Evolutionary conservation across 1,140 invertebrate genomes (phyloP).

Genomic region (Anthonomus grandis): DNA sequence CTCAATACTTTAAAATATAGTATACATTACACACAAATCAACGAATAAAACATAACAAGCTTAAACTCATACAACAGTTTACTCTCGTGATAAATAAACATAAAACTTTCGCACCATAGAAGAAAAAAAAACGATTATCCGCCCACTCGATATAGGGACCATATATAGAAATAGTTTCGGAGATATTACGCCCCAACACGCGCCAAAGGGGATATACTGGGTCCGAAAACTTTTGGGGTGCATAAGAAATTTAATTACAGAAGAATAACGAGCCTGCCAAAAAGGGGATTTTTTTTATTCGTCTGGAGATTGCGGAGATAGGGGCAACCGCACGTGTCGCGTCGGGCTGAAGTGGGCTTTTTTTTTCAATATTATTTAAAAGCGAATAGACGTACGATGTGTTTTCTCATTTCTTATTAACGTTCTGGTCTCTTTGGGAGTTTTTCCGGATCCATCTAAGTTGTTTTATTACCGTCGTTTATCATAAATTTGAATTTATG

Average conservation of each 20-base stretch:
- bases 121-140: not conserved
- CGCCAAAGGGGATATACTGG: not conserved
- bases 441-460: not conserved
- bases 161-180: not conserved
- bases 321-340: not conserved
- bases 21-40: not conserved
- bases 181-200: not conserved
- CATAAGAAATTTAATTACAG: not conserved
- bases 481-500: no score
- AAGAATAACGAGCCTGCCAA: not conserved
- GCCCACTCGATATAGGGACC: not conserved
- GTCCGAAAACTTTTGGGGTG: not conserved
- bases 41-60: not conserved
- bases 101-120: not conserved
- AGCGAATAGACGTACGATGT: not conserved
- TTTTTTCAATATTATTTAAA: not conserved
- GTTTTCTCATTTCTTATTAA: not conserved
- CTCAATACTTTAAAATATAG: no score
- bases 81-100: no score
- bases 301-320: not conserved
- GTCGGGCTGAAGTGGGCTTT: not conserved
- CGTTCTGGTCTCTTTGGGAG: not conserved
- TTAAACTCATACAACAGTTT: no score
- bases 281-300: not conserved
- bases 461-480: not conserved